Evolutionary conservation across 2,888 invertebrate genomes (phyloP), one percentile per base, ranked within the genome.

Genomic region (Drosophila lacicola): DNA sequence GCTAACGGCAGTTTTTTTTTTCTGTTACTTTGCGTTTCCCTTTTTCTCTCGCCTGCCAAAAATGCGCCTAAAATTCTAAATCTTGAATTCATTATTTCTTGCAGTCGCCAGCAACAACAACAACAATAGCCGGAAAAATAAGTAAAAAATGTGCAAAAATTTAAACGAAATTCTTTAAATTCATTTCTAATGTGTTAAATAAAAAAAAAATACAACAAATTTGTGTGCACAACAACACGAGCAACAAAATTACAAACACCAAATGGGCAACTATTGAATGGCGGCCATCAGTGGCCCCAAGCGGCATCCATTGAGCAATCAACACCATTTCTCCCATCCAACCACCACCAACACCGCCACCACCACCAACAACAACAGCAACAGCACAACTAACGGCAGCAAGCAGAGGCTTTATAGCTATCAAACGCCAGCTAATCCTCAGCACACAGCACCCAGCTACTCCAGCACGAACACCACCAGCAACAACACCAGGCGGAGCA

Each of bases 261-360:
- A 74, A 76, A 92, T 92, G 92, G 91, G 89, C 87, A 86, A 90
- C 88, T 90, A 90, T 93, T 93, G 94, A 90, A 91, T 94, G 94
- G 96, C 96, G 96, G 96, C 96, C 95, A 95, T 96, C 93, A 96
- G 95, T 93, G 96, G 96, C 94, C 96, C 96, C 92, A 96, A 96
- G 94, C 96, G 97, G 95, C 97, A 87, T 87, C 75, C 87, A 83
- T 83, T 83, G 87, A 83, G 83, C 87, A 87, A 80, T 84, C 83
- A 83, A 80, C 84, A 71, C 71, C 75, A 87, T 82, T 84, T 82
- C 84, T 84, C 80, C 87, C 80, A 83, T 77, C 72, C 82, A 72
- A 70, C 56, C 53, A 75, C 56, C 66, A 76, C 36, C 68, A 68
- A 3, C 65, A 57, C 3, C 62, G 39, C 4, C 47, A 66, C 17